Evolutionary conservation across 2,888 invertebrate genomes (phyloP), one percentile per base, ranked within the genome.

Genomic region (Erynnis tages): DNA sequence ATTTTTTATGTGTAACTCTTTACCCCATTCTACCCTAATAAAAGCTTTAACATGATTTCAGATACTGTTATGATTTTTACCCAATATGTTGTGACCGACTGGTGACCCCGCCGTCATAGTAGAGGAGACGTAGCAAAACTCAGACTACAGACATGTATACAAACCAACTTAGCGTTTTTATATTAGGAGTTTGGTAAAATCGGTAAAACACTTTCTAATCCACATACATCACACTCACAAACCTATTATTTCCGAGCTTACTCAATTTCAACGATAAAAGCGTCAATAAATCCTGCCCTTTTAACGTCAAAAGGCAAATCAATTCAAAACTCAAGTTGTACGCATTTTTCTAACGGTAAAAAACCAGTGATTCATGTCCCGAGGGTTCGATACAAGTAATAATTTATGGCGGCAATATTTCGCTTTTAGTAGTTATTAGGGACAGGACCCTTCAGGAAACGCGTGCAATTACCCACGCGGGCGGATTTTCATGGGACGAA

Each of bases 391-490:
- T 58, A 53, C 50, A 27, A 58, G 52, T 59, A 60, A 60, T 64
- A 66, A 62, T 60, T 66, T 61, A 61, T 64, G 50, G 55, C 40
- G 23, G 52, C 41, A 56, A 55, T 58, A 55, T 59, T 57, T 62
- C 54, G 49, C 53, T 55, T 60, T 58, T 45, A 49, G 53, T 23
- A 13, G 37, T 50, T 54, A 48, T 52, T 58, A 53, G 49, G 44
- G 48, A 43, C 41, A 44, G 44, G 48, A 43, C 45, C 34, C 41
- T 44, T 35, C 27, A 55, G 37, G 37, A 17, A 23, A 25, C 10
- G 7, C 16, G 14, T 23, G 23, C 11, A 43, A 16, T 25, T 14
- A 45, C 23, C 11, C 17, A 21, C 16, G 44, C n/a, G 23, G 8
- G 5, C 14, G 23, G 10, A 32, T n/a, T 44, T 32, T 14, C 13